Evolutionary conservation across 2,113 vertebrate species (phyloP).

Genomic region (Pachycephala philippinensis): DNA sequence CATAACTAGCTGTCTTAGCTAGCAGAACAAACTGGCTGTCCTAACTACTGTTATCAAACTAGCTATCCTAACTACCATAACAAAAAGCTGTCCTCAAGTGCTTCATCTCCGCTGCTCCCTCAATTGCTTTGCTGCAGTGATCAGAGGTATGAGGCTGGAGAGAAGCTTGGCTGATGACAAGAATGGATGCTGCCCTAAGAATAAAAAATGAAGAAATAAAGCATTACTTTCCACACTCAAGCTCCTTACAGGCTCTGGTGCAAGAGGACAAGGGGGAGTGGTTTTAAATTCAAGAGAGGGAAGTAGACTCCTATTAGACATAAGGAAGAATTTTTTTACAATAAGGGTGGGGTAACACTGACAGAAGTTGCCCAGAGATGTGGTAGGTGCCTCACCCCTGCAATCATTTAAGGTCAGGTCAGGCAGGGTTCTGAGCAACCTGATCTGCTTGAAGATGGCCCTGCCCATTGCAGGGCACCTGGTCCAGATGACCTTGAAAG

Average conservation of each 20-base stretch:
- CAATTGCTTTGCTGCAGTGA: constrained; percentile 94
- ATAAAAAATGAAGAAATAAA: not conserved
- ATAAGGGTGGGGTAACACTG: not conserved
- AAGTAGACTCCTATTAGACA: not conserved
- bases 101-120: constrained; percentile 95
- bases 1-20: no score
- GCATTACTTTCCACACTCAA: not conserved
- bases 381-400: not conserved
- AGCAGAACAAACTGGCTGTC: not conserved
- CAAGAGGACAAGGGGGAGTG: accelerated
- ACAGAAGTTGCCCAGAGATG: not conserved
- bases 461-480: not conserved
- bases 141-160: constrained; percentile 94
- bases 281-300: not conserved
- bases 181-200: constrained; percentile 87
- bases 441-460: not conserved
- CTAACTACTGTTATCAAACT: not conserved
- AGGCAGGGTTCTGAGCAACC: not conserved
- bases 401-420: not conserved
- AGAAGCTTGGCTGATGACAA: constrained; percentile 96
- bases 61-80: not conserved
- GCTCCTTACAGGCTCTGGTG: not conserved
- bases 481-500: not conserved
- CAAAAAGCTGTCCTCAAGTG: constrained; percentile 27
- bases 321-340: not conserved